Evolutionary conservation across 2,888 invertebrate genomes (phyloP).

Genomic region (Ectropis crepuscularia): DNA sequence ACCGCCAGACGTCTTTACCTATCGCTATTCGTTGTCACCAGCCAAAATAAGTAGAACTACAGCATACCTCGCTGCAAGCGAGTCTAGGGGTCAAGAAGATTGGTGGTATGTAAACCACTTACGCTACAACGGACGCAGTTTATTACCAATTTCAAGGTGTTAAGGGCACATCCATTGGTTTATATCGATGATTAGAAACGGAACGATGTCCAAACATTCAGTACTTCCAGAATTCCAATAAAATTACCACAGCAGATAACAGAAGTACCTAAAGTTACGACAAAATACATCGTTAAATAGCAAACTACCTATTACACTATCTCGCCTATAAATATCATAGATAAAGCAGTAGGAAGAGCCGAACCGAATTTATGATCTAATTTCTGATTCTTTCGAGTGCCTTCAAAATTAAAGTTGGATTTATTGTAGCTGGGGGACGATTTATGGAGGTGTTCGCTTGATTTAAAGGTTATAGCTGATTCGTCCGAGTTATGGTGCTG

Average conservation of each 20-base stretch:
- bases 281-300: conserved; percentile 55
- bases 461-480: conserved; percentile 30
- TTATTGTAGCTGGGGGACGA: conserved; percentile 43
- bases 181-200: no score
- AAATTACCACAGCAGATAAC: conserved; percentile 22
- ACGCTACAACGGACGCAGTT: no score
- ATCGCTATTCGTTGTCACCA: no score
- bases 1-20: no score
- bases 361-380: conserved; percentile 58
- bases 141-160: no score
- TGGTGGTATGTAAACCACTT: no score
- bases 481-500: conserved; percentile 3
- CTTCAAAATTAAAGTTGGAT: conserved; percentile 49
- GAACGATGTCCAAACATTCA: no score
- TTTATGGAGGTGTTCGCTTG: conserved; percentile 32
- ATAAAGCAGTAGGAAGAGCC: conserved; percentile 51
- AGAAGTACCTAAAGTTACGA: conserved; percentile 14
- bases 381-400: conserved; percentile 59
- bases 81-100: no score
- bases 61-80: no score
- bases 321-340: conserved; percentile 61
- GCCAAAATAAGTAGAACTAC: no score
- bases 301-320: conserved; percentile 55
- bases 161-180: no score
- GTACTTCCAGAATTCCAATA: conserved; percentile 22